A percentile compares a stretch with the other conserved stretches of the same genome.
These are phyloP conservation scores for Teleogryllus occipitalis DNA, from an alignment of 1,140 invertebrate genomes.

Conservation along the genomic window DNA sequence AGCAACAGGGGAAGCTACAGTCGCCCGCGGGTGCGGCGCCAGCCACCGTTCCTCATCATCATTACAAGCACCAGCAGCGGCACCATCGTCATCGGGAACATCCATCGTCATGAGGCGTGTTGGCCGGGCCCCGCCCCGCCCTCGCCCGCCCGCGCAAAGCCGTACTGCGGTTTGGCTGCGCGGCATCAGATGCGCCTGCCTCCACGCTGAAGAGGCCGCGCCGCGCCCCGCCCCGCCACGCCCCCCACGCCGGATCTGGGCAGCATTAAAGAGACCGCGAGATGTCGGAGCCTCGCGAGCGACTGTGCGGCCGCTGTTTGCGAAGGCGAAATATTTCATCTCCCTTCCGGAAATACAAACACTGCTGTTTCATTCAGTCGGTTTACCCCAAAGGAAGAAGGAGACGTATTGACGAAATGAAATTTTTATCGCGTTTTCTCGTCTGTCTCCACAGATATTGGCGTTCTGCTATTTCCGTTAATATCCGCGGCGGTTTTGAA, in stretches of 20 bases:
- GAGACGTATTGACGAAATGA: slow-evolving; percentile 4
- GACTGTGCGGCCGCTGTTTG: background rate
- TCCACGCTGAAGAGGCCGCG: too few relatives aligned
- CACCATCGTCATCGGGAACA: too few relatives aligned
- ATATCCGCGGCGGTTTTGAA: background rate
- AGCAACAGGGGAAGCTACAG: background rate
- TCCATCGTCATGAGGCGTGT: too few relatives aligned
- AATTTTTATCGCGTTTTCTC: background rate
- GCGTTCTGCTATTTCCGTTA: background rate
- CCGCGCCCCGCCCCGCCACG: too few relatives aligned
- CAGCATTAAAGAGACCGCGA: background rate
- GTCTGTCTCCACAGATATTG: background rate
- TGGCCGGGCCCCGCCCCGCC: too few relatives aligned
- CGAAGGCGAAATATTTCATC: background rate
- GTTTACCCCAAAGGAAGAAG: background rate
- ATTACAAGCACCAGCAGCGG: too few relatives aligned
- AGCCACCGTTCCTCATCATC: too few relatives aligned
- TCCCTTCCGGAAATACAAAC: background rate
- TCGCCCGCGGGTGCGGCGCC: too few relatives aligned
- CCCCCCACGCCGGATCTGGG: too few relatives aligned
- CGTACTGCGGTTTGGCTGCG: too few relatives aligned
- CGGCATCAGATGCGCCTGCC: too few relatives aligned
- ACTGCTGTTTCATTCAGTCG: background rate
- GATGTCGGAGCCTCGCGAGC: background rate
- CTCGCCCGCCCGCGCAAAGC: background rate